Evolutionary conservation across 2,797 vertebrate species (phyloP), one percentile per base, ranked within the genome.

Genomic region (Tamandua tetradactyla): DNA sequence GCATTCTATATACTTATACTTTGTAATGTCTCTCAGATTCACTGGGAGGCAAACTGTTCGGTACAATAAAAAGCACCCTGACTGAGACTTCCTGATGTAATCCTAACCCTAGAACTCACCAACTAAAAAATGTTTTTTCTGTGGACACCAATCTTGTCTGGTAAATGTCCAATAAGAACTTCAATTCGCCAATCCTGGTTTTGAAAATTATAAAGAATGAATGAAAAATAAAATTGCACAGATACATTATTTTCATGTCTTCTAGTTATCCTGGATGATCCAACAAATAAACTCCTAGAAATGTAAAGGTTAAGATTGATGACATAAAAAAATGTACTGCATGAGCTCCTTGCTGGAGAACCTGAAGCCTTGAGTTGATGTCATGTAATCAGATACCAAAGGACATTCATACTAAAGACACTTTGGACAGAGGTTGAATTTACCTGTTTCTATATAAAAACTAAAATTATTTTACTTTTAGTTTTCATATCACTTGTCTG

Each of bases 371-470:
- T 64, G n/a, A 81, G 81, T 32, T 89, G 75, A 94, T 79, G 49
- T 30, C 27, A 81, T 27, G 3, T n/a, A 86, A 83, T 72, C 89
- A 91, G 93, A 74, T 62, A 95, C 23, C 87, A 87, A 96, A 96
- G 66, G 59, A 10, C 32, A 81, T 59, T 86, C 52, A 1, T 10
- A 72, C 17, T 66, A 86, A 94, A 86, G 62, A 74, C 5, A 27
- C 76, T 78, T 64, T 57, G 20, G 6, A 42, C 7, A 90, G 13
- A 92, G 93, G 84, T 55, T 74, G 27, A 84, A 32, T 37, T 94
- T 71, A 11, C 35, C 18, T 79, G 15, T 30, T 20, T 78, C 10
- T 79, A 14, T 72, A 42, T 47, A 89, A 90, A 78, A 80, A 44
- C 17, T 66, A 32, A 91, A 59, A 0, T 62, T 71, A 52, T 76